Base-by-base conservation (phyloP, 2,797 vertebrate genomes). In the Parauchenoglanis ngamensis region DNA sequence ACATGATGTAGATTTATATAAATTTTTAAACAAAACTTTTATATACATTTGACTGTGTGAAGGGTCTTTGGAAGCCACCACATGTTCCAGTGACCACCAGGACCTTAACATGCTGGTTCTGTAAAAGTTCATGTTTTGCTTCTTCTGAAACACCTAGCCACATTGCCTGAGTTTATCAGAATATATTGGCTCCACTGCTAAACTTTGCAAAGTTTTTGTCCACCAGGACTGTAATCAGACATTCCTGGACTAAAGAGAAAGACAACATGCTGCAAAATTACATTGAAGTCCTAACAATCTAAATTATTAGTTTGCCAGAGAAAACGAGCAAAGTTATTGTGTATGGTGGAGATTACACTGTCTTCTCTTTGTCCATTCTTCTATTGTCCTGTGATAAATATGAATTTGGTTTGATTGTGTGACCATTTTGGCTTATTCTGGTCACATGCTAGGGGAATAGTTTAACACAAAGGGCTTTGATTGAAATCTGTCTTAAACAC, bases 381-480 rank as follows among this genome's bases (percentile, higher is more conserved):
- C 65, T 25, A 72, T 84, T 89, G 79, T 89, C 49, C 63, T 85
- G 56, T 84, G 85, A 87, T 91, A 86, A 79, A 85, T 28, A 68
- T 84, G 89, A 86, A 86, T 88, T 87, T 90, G 77, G 67, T 87
- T 15, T 90, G 82, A 91, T 91, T 86, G 89, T 83, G 19, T 75
- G 90, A 77, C 67, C 79, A 85, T 84, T 88, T 85, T 57, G 82
- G 76, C 72, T n/a, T 17, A 91, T 52, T 81, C 83, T 75, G 49
- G 78, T 87, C 89, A 68, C 68, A 86, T 75, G 65, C 87, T 87
- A 87, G 83, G 82, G 77, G 88, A 84, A 77, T 78, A 89, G 88
- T 89, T 63, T 88, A 90, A 90, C 87, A 94, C 92, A 95, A 94
- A 93, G 89, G 85, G 88, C 83, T 63, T 87, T 93, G 92, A 95